Conservation (phyloP, 2,888 invertebrate genomes). For the Pasiphila rectangulata region DNA sequence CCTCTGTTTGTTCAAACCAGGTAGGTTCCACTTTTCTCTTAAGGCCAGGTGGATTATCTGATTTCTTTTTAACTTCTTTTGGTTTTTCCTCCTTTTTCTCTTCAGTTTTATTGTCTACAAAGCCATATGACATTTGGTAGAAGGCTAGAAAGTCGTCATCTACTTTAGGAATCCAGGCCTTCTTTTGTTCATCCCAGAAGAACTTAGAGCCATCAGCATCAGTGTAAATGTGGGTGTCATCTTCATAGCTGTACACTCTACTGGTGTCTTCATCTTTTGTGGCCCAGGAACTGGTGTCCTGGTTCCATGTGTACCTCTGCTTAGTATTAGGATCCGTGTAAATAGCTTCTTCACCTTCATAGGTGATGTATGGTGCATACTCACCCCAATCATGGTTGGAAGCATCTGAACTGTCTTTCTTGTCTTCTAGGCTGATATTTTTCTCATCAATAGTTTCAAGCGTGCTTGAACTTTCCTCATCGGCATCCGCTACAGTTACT, state of each 20-base stretch:
- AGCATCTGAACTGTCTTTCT: constrained; percentile 16
- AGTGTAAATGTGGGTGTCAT: constrained; percentile 89
- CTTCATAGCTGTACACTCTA: constrained; percentile 85
- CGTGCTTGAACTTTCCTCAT: not conserved
- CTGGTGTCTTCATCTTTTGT: constrained; percentile 57
- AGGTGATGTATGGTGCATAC: constrained; percentile 83
- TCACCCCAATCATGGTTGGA: constrained; percentile 53
- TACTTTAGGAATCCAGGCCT: constrained; percentile 98
- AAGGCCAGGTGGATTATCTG: constrained; percentile 67
- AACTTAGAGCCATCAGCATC: constrained; percentile 93
- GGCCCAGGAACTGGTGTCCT: constrained; percentile 74
- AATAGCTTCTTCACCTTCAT: constrained; percentile 85
- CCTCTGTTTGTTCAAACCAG: constrained; percentile 96
- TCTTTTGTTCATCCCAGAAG: constrained; percentile 94
- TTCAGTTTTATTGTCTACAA: constrained; percentile 82
- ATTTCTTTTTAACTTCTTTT: constrained; percentile 50
- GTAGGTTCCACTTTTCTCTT: constrained; percentile 82
- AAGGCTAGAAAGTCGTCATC: constrained; percentile 97
- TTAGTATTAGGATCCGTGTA: constrained; percentile 87
- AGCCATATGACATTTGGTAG: constrained; percentile 97
- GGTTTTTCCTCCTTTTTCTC: constrained; percentile 53
- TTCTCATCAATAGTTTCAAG: constrained; percentile 1
- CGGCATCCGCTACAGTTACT: not conserved
- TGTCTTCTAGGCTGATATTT: constrained; percentile 1
- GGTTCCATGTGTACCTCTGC: constrained; percentile 84